A percentile compares a stretch with the other conserved stretches of the same genome.
Conservation (phyloP, 2,797 vertebrate genomes). For the Caiman crocodilus region DNA sequence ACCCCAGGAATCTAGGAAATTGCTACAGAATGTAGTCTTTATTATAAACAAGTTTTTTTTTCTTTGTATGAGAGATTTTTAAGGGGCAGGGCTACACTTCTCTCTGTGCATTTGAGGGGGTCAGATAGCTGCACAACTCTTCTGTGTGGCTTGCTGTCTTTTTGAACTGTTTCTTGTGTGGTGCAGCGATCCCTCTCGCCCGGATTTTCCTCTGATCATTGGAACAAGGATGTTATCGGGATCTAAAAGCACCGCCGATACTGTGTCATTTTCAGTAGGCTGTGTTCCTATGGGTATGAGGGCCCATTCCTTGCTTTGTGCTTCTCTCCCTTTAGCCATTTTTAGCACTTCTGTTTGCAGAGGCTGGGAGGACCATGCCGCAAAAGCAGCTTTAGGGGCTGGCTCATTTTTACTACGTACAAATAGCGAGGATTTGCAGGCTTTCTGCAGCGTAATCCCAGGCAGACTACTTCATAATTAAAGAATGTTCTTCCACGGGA, state of each 20-base stretch:
- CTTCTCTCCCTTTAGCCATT: background rate
- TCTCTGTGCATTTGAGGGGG: slow-evolving; percentile 69
- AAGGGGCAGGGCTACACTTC: slow-evolving; percentile 76
- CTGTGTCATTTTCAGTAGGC: slow-evolving; percentile 54
- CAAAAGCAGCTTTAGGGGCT: background rate
- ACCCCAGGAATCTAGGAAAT: slow-evolving; percentile 93
- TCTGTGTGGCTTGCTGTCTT: slow-evolving; percentile 67
- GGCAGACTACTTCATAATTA: slow-evolving; percentile 68
- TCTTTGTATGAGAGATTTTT: slow-evolving; percentile 83
- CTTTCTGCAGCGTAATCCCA: slow-evolving; percentile 28
- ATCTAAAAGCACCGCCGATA: slow-evolving; percentile 62
- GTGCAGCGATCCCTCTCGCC: slow-evolving; percentile 58
- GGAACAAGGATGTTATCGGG: slow-evolving; percentile 75
- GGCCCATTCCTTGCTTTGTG: slow-evolving; percentile 36
- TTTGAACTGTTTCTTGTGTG: slow-evolving; percentile 71
- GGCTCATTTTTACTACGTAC: slow-evolving; percentile 24
- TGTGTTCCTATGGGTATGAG: slow-evolving; percentile 67
- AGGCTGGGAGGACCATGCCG: background rate
- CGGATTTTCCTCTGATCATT: slow-evolving; percentile 76
- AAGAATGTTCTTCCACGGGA: slow-evolving; percentile 59
- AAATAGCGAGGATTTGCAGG: slow-evolving; percentile 50
- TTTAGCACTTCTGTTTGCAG: slow-evolving; percentile 39
- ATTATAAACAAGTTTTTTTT: slow-evolving; percentile 88
- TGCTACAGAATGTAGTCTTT: slow-evolving; percentile 93
- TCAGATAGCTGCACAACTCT: slow-evolving; percentile 73